Evolutionary conservation across 2,888 invertebrate genomes (phyloP), one percentile per base, ranked within the genome.

Genomic region (Lepidonotus clava): DNA sequence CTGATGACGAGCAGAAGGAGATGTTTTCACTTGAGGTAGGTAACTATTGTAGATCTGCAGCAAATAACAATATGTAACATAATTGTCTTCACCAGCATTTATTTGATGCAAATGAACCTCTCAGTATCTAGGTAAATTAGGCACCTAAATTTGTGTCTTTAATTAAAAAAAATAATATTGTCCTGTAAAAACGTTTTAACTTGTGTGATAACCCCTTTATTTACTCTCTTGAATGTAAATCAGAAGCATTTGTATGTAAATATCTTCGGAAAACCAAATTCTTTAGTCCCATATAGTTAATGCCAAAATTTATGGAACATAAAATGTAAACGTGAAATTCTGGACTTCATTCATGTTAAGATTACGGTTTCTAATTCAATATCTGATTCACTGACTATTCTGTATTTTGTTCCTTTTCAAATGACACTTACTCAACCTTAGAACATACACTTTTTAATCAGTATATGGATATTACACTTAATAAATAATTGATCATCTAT

Each of bases 1-100:
- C 61, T n/a, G 24, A 18, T 40, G 40, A 41, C n/a, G 41, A 80
- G 4, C 46, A 24, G 21, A 80, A 32, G 32, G 80, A 46, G 14
- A 6, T 80, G 0, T 80, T 80, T 32, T 32, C 46, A n/a, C 5
- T 41, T 1, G 80, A 80, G 80, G 80, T 80, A 38, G 14, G 77
- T 77, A 34, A n/a, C n/a, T n/a, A n/a, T n/a, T n/a, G n/a, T n/a
- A n/a, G n/a, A n/a, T n/a, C n/a, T n/a, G n/a, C n/a, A n/a, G n/a
- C n/a, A n/a, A n/a, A n/a, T n/a, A n/a, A 18, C 8, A n/a, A 41
- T 38, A 5, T 36, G 56, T 18, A 5, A 11, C 24, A 38, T 77
- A 24, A 24, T n/a, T 40, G 21, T 28, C 2, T n/a, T 71, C 6
- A n/a, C n/a, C 4, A 14, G 18, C 8, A 56, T 21, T 56, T 21